Base-by-base conservation (phyloP, 1,140 invertebrate genomes). In the Epicauta chinensis region DNA sequence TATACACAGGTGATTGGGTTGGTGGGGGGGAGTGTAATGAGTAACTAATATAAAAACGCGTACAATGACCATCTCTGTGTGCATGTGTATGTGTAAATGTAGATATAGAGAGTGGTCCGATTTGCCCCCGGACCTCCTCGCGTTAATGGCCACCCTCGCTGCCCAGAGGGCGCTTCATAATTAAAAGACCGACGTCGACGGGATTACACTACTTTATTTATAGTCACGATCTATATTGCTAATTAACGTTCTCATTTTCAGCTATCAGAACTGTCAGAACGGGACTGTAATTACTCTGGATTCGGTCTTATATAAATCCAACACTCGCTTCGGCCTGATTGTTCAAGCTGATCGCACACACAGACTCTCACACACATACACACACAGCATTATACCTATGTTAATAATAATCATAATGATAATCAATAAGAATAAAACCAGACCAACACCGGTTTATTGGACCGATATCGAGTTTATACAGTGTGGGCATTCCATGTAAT, bases 181-280 rank as follows among this genome's bases (percentile, higher is more conserved):
- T 67, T 67, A 67, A 67, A 67, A 67, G 62, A 67, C 58, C 62
- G 60, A 55, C 63, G 60, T 62, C 53, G 60, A 62, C 60, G 62
- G 63, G 63, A 64, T 67, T 65, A 65, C 65, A 65, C 62, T 65
- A 63, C 62, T 66, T 67, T 69, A 67, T 69, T 69, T 69, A 69
- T 69, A 66, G 67, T 69, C 67, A 69, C 67, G 67, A 69, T 69
- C 65, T 69, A 66, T 67, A 67, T 69, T 67, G 67, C 65, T 69
- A 69, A 69, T 69, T 69, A 69, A 67, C 62, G 65, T 66, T 67
- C 64, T 68, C 66, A 62, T 67, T 66, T 66, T 66, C 65, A 64
- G 59, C 62, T 59, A 67, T 67, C 61, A 61, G 59, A 51, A 32
- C 56, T 58, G 62, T 62, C 62, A 62, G 55, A 55, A 60, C 44